A percentile compares a stretch with the other conserved stretches of the same genome.
Evolutionary conservation across 35 echinoderm and acorn worm species (phyloP).

Genomic region (Patiria miniata): DNA sequence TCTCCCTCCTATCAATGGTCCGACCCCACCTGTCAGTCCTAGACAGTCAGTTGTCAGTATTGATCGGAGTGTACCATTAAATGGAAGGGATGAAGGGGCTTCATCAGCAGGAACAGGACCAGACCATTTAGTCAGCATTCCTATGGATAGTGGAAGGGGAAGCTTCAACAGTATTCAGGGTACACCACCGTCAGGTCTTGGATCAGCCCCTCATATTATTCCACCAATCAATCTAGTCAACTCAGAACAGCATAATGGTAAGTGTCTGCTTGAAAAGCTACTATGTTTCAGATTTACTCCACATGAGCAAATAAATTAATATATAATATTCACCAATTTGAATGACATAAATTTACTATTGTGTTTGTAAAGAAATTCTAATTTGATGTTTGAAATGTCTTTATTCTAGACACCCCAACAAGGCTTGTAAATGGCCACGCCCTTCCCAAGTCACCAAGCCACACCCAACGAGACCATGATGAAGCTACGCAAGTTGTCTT

Average conservation of each 20-base stretch:
- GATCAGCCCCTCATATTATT: not conserved
- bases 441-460: not conserved
- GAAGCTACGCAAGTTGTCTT: conserved; percentile 61
- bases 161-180: conserved; percentile 5
- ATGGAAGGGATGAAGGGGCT: not conserved
- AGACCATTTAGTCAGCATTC: not conserved
- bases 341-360: too few relatives aligned
- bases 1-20: conserved; percentile 47
- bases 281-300: too few relatives aligned
- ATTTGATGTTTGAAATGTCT: not conserved
- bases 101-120: not conserved
- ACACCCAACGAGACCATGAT: conserved; percentile 55
- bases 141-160: conserved; percentile 9
- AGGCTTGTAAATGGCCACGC: not conserved
- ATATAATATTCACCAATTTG: too few relatives aligned
- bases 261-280: not conserved
- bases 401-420: not conserved
- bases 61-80: not conserved
- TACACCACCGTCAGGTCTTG: conserved; percentile 2
- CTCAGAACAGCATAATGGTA: not conserved
- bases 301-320: too few relatives aligned
- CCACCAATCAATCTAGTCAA: conserved; percentile 35
- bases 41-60: conserved; percentile 8
- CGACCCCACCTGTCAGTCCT: conserved; percentile 42
- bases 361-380: too few relatives aligned